Evolutionary conservation across 2,888 invertebrate genomes (phyloP).

Genomic region (Aphodius sticticus): DNA sequence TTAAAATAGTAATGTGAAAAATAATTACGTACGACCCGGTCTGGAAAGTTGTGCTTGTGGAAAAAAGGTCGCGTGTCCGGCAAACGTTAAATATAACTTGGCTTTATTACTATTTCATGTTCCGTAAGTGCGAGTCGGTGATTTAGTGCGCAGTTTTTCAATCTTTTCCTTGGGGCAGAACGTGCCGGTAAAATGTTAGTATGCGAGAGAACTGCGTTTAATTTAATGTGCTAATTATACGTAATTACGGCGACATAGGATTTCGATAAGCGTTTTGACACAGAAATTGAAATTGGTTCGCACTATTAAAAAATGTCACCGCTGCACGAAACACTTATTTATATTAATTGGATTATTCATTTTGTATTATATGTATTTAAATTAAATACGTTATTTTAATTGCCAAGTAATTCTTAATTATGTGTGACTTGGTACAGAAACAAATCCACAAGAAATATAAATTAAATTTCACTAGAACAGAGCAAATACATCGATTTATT

Average conservation of each 20-base stretch:
- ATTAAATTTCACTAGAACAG: no score
- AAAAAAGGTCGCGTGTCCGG: neutral
- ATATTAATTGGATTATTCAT: neutral
- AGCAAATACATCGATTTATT: no score
- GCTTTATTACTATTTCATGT: slow-evolving; percentile 4
- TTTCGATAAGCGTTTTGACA: neutral
- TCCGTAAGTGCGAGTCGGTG: neutral
- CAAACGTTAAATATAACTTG: neutral
- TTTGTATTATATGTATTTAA: neutral
- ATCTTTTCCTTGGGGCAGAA: neutral
- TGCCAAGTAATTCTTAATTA: no score
- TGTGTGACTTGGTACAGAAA: no score
- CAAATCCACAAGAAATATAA: no score
- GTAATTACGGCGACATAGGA: neutral
- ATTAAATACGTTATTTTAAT: no score
- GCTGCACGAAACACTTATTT: neutral
- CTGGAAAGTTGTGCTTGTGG: neutral
- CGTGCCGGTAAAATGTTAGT: neutral
- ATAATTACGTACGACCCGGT: neutral
- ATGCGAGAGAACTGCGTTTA: neutral
- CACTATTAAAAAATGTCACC: neutral
- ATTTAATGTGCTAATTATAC: neutral
- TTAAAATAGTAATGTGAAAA: neutral
- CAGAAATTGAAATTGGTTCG: neutral
- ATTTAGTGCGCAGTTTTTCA: neutral